These are phyloP conservation scores for Meiosimyza decipiens DNA, from an alignment of 2,888 invertebrate species.

Conservation along the genomic window DNA sequence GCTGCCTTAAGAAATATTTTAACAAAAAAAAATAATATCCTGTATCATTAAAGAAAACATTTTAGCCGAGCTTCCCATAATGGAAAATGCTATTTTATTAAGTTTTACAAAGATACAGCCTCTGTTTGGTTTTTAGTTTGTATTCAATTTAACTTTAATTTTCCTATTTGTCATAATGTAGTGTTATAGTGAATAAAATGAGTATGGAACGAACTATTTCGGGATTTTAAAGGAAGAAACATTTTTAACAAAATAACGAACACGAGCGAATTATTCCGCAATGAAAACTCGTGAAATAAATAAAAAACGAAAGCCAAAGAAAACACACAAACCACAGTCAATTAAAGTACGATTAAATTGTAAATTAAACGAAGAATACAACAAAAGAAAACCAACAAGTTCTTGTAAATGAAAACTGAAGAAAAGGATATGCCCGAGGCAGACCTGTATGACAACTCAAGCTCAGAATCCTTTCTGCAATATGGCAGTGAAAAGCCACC, in stretches of 20 bases:
- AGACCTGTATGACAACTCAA: conserved; percentile 52
- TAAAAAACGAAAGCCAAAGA: conserved; percentile 29
- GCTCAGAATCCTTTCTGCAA: conserved; percentile 62
- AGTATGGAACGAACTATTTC: conserved; percentile 25
- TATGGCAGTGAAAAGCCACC: conserved; percentile 63
- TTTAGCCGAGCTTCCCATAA: no score
- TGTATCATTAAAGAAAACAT: no score
- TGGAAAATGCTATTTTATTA: no score
- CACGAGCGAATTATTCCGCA: not conserved
- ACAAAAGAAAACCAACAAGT: conserved; percentile 18
- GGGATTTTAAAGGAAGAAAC: not conserved
- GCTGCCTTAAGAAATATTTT: no score
- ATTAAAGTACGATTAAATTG: not conserved
- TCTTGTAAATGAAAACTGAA: conserved; percentile 27
- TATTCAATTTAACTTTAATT: no score
- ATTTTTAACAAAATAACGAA: conserved; percentile 19
- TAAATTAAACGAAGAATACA: no score
- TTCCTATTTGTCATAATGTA: no score
- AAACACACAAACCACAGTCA: conserved; percentile 13
- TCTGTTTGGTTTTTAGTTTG: no score
- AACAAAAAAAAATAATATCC: no score
- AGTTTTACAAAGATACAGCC: no score
- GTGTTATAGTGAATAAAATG: conserved; percentile 1
- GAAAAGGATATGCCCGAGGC: conserved; percentile 55
- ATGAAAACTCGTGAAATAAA: conserved; percentile 20